These are phyloP conservation scores for Tenebrio molitor DNA, from an alignment of 1,140 invertebrate species.

Conservation along the genomic window DNA sequence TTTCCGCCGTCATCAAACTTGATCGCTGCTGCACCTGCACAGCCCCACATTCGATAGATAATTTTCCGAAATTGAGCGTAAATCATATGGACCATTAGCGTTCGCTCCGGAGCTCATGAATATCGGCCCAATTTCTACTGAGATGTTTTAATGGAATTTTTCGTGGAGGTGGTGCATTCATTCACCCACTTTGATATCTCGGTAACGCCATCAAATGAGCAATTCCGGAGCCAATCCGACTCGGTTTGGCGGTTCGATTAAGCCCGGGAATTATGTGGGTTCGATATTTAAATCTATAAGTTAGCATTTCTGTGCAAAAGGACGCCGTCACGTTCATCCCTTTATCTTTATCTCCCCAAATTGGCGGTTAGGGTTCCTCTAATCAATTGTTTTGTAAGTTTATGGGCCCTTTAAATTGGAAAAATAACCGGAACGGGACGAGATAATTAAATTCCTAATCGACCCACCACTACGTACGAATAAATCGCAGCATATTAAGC, in stretches of 20 bases:
- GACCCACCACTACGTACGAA: too few relatives aligned
- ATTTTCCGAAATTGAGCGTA: not conserved
- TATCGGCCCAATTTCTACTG: not conserved
- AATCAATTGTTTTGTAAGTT: conserved; percentile 34
- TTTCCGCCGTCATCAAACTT: not conserved
- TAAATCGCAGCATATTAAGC: too few relatives aligned
- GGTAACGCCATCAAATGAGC: conserved; percentile 5
- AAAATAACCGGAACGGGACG: conserved; percentile 12
- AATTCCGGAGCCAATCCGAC: conserved; percentile 12
- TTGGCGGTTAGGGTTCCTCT: conserved; percentile 31
- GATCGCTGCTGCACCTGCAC: not conserved
- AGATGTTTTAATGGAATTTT: conserved; percentile 24
- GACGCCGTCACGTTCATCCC: conserved; percentile 37
- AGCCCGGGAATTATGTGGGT: conserved; percentile 28
- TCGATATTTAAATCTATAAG: conserved; percentile 41
- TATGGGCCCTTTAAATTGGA: conserved; percentile 32
- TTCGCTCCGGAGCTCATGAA: not conserved
- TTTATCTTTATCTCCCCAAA: conserved; percentile 40
- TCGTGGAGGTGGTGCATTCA: not conserved
- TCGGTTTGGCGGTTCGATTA: conserved; percentile 33
- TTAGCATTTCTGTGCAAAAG: conserved; percentile 31
- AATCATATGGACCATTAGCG: not conserved
- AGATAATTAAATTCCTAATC: conserved; percentile 14
- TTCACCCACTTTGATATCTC: not conserved
- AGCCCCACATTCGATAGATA: not conserved